phyloP scores from a whole-genome alignment of 2,113 vertebrate genomes.

The Corythoichthys intestinalis region DNA sequence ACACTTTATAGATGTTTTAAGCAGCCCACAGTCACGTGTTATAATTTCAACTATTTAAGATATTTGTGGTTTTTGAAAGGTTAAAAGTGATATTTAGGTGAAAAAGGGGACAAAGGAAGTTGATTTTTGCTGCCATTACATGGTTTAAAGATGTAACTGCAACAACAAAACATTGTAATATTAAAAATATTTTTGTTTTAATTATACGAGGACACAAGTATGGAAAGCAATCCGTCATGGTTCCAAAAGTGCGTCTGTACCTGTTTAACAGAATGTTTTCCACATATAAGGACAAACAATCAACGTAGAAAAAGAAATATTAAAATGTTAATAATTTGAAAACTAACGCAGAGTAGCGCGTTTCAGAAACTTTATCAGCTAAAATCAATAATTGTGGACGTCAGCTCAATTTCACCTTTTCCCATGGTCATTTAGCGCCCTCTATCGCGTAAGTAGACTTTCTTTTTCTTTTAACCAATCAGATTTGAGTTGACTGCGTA shows the following conservation, averaged over 20 bases:
- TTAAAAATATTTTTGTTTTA: not conserved
- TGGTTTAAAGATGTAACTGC: constrained; percentile 42
- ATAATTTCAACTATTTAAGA: constrained; percentile 7
- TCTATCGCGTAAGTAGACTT: constrained; percentile 44
- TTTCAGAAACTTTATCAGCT: not conserved
- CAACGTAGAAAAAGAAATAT: not conserved
- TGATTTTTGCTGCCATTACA: constrained; percentile 53
- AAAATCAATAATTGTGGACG: not conserved
- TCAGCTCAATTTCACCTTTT: not conserved
- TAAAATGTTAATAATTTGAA: not conserved
- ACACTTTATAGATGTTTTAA: constrained; percentile 10
- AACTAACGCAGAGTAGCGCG: not conserved
- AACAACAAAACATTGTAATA: not conserved
- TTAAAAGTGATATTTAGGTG: not conserved
- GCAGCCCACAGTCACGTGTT: constrained; percentile 9
- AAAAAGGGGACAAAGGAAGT: not conserved
- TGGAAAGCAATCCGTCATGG: no score
- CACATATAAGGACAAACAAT: not conserved
- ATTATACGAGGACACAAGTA: not conserved
- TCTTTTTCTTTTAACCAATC: constrained; percentile 48
- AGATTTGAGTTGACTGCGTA: constrained; percentile 24
- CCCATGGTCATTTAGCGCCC: constrained; percentile 33
- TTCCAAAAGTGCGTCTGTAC: no score
- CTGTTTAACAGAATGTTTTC: no score
- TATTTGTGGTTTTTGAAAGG: constrained; percentile 1